Evolutionary conservation across 2,797 vertebrate species (phyloP).

Genomic region (Ptychadena robeensis): DNA sequence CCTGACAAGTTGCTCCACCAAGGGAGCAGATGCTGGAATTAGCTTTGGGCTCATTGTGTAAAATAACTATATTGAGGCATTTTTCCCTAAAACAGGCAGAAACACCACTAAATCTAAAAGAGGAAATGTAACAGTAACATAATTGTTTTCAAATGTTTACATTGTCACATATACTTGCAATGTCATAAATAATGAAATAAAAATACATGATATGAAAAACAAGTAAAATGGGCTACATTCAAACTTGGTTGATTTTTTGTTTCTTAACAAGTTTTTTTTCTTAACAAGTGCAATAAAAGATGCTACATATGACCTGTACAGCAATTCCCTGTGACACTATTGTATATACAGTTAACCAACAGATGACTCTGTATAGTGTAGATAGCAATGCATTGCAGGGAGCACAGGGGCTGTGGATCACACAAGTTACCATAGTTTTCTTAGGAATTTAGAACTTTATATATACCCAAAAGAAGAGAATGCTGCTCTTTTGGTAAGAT

Average conservation of each 20-base stretch:
- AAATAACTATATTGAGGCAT: neutral
- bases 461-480: neutral
- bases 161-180: too few species aligned
- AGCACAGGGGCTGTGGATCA: constrained; percentile 1
- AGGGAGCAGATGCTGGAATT: neutral
- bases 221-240: constrained; percentile 37
- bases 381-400: constrained; percentile 54
- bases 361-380: constrained; percentile 6
- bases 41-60: neutral
- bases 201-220: too few species aligned
- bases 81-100: constrained; percentile 21
- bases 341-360: constrained; percentile 2
- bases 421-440: too few species aligned
- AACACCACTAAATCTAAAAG: constrained; percentile 3
- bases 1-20: neutral
- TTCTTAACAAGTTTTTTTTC: constrained; percentile 15
- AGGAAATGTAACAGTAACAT: neutral
- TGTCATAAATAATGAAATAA: constrained; percentile 14
- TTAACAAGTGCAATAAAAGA: constrained; percentile 29
- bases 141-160: neutral
- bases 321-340: constrained; percentile 15
- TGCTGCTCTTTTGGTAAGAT: neutral
- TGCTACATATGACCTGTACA: constrained; percentile 37
- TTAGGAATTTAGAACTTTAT: neutral
- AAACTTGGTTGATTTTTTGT: constrained; percentile 7